Evolutionary conservation across 1,140 invertebrate species (phyloP).

Genomic region (Neoseiulus cucumeris): DNA sequence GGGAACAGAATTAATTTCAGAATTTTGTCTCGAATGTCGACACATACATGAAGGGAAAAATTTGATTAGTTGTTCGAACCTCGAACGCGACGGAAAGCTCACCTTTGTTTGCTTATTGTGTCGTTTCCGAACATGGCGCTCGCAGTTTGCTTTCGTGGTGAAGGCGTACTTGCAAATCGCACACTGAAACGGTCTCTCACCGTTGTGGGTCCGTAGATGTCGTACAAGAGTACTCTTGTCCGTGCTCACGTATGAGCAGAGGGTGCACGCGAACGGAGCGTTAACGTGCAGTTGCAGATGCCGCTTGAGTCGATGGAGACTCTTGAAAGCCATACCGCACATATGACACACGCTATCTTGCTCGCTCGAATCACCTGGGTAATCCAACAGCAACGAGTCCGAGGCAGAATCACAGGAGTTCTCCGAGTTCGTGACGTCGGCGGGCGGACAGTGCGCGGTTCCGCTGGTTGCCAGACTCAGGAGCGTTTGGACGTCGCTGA

Average conservation of each 20-base stretch:
- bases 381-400: not conserved
- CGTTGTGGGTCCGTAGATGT: constrained; percentile 79
- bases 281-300: constrained; percentile 45
- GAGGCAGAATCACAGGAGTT: constrained; percentile 2
- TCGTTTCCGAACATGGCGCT: constrained; percentile 43
- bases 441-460: not conserved
- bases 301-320: constrained; percentile 46
- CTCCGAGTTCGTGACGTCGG: not conserved
- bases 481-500: constrained; percentile 3
- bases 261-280: constrained; percentile 58
- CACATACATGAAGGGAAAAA: not conserved
- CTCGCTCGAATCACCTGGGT: not conserved
- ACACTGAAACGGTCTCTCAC: constrained; percentile 81
- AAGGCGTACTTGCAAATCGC: constrained; percentile 81
- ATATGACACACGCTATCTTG: constrained; percentile 15
- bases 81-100: not conserved
- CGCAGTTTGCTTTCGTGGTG: constrained; percentile 77
- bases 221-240: constrained; percentile 73
- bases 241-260: constrained; percentile 67
- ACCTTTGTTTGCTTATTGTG: constrained; percentile 54
- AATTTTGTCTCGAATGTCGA: no score
- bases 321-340: constrained; percentile 20
- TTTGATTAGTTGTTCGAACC: not conserved
- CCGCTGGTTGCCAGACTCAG: not conserved
- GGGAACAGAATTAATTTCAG: no score